Conservation (phyloP, 2,113 vertebrate genomes). For the Pseudopodoces humilis region DNA sequence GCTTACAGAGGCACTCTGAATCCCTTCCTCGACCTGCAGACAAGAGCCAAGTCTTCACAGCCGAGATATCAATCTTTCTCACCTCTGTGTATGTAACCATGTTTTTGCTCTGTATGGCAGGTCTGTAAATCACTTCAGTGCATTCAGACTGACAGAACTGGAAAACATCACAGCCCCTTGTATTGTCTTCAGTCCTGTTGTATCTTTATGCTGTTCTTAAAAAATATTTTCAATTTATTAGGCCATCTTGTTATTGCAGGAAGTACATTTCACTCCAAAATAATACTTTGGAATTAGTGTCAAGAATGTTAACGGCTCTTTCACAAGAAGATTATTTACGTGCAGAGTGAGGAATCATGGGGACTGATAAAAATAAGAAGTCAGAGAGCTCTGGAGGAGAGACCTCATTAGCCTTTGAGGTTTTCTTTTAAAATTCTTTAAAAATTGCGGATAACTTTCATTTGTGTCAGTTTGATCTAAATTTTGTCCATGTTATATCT, state of each 20-base stretch:
- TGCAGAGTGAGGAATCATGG: not conserved
- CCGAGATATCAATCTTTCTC: not conserved
- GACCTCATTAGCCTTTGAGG: not conserved
- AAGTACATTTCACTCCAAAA: not conserved
- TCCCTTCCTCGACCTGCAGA: fast-evolving
- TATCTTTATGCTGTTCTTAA: not conserved
- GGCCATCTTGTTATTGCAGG: not conserved
- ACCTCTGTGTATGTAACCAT: not conserved
- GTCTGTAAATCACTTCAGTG: not conserved
- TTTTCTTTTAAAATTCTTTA: not conserved
- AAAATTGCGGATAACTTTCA: not conserved
- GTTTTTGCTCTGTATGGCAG: not conserved
- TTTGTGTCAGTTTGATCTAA: not conserved
- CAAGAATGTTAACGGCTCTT: not conserved
- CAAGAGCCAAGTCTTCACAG: not conserved
- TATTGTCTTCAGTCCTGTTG: not conserved
- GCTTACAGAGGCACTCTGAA: not conserved
- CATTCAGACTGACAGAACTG: not conserved
- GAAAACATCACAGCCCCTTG: not conserved
- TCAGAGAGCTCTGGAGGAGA: not conserved
- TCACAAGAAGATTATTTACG: not conserved
- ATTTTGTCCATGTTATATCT: not conserved
- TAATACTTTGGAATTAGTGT: not conserved
- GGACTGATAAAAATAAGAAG: not conserved
- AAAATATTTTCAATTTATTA: not conserved